phyloP scores from a whole-genome alignment of 2,888 invertebrate species.

The Cephus pygmeus region DNA sequence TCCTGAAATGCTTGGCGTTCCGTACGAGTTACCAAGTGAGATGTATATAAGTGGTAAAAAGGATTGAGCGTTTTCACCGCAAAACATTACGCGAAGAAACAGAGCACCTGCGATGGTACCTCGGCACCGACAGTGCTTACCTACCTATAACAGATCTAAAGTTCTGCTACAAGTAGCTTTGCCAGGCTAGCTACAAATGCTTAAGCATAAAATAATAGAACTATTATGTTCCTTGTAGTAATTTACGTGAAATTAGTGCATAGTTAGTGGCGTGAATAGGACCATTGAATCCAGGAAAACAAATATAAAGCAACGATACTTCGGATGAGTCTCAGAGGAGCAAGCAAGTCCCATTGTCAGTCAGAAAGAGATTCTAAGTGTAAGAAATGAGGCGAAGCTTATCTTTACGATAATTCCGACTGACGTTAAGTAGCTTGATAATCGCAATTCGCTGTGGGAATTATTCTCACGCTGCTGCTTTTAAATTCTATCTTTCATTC shows the following conservation, averaged over 20 bases:
- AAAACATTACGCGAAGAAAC: conserved; percentile 9
- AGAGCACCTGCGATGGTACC: neutral
- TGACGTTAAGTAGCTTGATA: neutral
- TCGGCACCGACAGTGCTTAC: neutral
- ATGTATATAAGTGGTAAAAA: neutral
- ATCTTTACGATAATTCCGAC: neutral
- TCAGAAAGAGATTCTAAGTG: neutral
- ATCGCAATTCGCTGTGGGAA: neutral
- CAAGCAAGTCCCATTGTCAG: neutral
- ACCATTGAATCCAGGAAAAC: conserved; percentile 31
- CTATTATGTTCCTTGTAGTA: neutral
- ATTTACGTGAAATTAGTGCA: conserved; percentile 42
- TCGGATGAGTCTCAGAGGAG: neutral
- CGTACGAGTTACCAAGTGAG: neutral
- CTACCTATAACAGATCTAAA: neutral
- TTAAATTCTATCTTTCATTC: neutral
- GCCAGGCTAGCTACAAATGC: neutral
- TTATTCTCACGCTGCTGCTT: neutral
- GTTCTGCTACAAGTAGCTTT: neutral
- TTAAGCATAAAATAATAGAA: conserved; percentile 11
- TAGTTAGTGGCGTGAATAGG: conserved; percentile 34
- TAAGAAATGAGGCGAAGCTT: neutral
- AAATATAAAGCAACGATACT: conserved; percentile 22
- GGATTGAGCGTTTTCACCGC: conserved; percentile 6
- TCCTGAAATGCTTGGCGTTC: conserved; percentile 1